Base-by-base conservation (phyloP, 30 jellyfish, hydroid and myxozoan species). In the Rhopilema esculentum region DNA sequence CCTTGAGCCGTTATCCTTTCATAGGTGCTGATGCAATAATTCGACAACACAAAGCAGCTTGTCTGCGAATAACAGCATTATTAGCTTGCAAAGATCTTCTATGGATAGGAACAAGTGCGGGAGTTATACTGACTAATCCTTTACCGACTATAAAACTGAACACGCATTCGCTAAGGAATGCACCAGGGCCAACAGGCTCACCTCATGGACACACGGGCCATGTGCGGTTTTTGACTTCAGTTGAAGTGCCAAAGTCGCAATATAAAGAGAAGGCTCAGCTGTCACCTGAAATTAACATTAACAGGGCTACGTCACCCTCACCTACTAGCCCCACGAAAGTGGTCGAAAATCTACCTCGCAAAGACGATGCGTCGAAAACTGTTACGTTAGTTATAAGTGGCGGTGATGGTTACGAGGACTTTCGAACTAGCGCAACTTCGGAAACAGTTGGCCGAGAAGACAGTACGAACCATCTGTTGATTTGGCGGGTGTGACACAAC, bases 121-220 rank as follows among this genome's bases (percentile, higher is more conserved):
- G 99, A 15, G 99, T 96, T 20, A 84, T 96, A 20, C 78, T 96
- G 32, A 96, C 99, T 16, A 96, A 96, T 67, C 99, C 98, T 1
- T 69, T 96, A 24, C 99, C 99, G 16, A 75, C 98, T 0, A 91
- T 90, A 24, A 90, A 93, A 51, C 86, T 91, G 22, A 96, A 88
- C 79, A 96, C 98, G 49, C 84, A 88, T 22, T 97, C 96, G 29
- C 66, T 96, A 21, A 77, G 97, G 22, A 87, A 88, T 65, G 91
- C 94, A 52, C 97, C 97, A 17, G 97, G 97, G 6, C 99, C 99
- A 27, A 89, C 96, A 0, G 99, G 99, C 22, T 96, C 99, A 77
- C 99, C 99, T 1, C 98, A 96, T 64, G 99, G 99, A 26, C 99
- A 96, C 78, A 96, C 99, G 26, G 99, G 99, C 20, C 99, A 96